Base-by-base conservation (phyloP, 23 tunicate species). In the Ascidia mentula region DNA sequence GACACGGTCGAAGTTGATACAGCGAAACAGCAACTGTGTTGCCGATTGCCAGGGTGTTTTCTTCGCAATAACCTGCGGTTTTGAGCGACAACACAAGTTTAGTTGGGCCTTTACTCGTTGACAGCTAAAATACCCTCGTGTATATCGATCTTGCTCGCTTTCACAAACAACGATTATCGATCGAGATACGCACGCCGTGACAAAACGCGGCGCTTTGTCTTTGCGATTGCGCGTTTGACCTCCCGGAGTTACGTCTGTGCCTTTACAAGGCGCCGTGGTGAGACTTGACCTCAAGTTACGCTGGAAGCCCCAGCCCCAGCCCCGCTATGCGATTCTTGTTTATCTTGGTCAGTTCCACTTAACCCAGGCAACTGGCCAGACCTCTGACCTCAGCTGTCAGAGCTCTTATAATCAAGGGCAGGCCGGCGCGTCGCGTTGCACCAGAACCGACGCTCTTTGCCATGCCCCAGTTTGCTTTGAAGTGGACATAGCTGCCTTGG, bases 151-250 rank as follows among this genome's bases (percentile, higher is more conserved):
- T 53, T 53, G 65, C 65, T 53, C 65, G 65, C 65, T 53, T 53
- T 5, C 65, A 53, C 65, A 53, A 53, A 53, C 65, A 53, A 53
- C 22, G 65, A 53, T 53, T 53, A 53, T 53, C 65, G 65, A 53
- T 53, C 65, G 65, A 53, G 65, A 53, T 53, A 53, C 65, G 65
- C 65, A 53, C 65, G 65, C 28, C 65, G 65, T 53, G 65, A 53
- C 65, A 20, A 53, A 53, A 53, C 28, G 65, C 65, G 28, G 22
- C 65, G 22, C 24, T 53, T 26, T 53, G 28, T 53, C 24, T 53
- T 20, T 53, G 24, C 24, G 65, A 53, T 53, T 53, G 65, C 65
- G 65, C 65, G 65, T 53, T 53, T 53, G 65, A 53, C 65, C 65
- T 53, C 65, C 65, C 65, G 65, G 65, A 53, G 24, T 53, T 53